Evolutionary conservation across 2,888 invertebrate genomes (phyloP).

Genomic region (Harmothoe impar): DNA sequence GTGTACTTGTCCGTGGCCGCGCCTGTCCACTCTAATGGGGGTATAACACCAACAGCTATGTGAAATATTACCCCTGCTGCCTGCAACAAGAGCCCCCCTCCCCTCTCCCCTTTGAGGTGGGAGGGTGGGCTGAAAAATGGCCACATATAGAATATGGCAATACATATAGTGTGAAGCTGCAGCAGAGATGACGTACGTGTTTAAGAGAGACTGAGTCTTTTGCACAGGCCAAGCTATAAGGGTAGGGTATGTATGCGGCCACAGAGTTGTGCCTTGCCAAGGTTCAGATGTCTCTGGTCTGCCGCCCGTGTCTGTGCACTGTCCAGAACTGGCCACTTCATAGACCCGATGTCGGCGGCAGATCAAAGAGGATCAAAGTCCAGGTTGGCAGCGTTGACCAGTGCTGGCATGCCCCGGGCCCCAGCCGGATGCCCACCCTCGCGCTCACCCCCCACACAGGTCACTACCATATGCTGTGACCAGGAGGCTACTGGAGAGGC

Average conservation of each 20-base stretch:
- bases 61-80: constrained; percentile 31
- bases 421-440: not conserved
- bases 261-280: constrained; percentile 5
- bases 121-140: not conserved
- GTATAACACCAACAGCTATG: constrained; percentile 6
- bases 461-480: constrained; percentile 34
- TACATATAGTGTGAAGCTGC: too few species aligned
- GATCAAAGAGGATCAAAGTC: constrained; percentile 50
- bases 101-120: constrained; percentile 20
- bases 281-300: constrained; percentile 49
- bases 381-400: constrained; percentile 36
- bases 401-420: not conserved
- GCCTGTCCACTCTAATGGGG: constrained; percentile 5
- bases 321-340: constrained; percentile 57
- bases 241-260: not conserved
- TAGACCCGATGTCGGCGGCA: not conserved
- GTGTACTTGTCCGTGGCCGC: not conserved
- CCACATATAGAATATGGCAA: too few species aligned
- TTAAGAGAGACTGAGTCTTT: too few species aligned
- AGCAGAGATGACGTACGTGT: too few species aligned
- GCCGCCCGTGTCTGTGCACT: constrained; percentile 35
- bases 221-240: not conserved
- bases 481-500: not conserved
- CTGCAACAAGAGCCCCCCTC: not conserved
- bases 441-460: not conserved